Evolutionary conservation across 1,140 invertebrate genomes (phyloP), one percentile per base, ranked within the genome.

Genomic region (Aphidius ervi): DNA sequence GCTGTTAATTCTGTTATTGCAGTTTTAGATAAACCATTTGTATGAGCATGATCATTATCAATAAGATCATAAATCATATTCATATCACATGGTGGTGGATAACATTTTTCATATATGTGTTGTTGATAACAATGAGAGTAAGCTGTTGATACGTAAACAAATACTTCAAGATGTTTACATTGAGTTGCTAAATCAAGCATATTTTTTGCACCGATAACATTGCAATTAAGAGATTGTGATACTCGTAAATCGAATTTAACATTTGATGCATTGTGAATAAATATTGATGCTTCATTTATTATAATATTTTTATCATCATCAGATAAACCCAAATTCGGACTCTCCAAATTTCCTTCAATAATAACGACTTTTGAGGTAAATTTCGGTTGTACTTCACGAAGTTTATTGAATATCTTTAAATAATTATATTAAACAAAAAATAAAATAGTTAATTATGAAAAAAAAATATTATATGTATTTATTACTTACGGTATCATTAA

Each of bases 191-290:
- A 68, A 43, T 80, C 73, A 5, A 88, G 72, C 69, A 91, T 83
- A 46, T 86, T 82, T 66, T 85, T 84, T 5, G 88, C 87, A 0
- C 85, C 83, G 9, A 79, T 67, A 0, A 83, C 80, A 71, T 89
- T 88, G 48, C 87, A 85, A 9, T 78, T 82, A 4, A 85, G 79
- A 0, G 85, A 81, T 39, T 78, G 68, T 70, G 87, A 86, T 3
- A 97, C 75, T 63, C 89, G 87, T 77, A 95, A 93, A 74, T 95
- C 88, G 70, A 96, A 94, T 48, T 89, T 88, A 1, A 95, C 84
- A 2, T 92, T 94, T 1, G 92, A 92, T 0, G 93, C 94, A 20
- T 87, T 90, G 71, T 97, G 94, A 73, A 97, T 91, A 6, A 97
- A 89, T 61, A 96, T 83, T 48, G 72, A 65, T 52, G 90, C 84